Evolutionary conservation across 2,113 vertebrate genomes (phyloP), one percentile per base, ranked within the genome.

Genomic region (Pedionomus torquatus): DNA sequence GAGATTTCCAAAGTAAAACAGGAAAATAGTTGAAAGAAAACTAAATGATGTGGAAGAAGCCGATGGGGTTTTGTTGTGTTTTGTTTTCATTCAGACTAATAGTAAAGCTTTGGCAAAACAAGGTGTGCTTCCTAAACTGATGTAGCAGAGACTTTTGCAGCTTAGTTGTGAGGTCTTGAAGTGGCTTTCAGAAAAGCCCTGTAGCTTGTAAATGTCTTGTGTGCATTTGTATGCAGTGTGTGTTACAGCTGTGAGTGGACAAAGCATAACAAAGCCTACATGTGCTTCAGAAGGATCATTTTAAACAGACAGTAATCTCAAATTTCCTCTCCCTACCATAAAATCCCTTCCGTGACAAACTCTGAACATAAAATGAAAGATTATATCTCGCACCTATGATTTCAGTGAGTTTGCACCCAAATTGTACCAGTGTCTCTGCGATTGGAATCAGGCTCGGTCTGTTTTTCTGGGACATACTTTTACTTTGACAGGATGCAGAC

Each of bases 1-100:
- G 75, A 94, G 87, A 71, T 90, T 88, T 95, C 64, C 54, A 93
- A 85, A 97, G 63, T 94, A 95, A 96, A 97, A 95, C 95, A 97
- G 95, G 95, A 96, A 96, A 96, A 92, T 58, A 41, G 16, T 68
- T 91, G 87, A 93, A 93, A 87, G 66, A 95, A 91, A 86, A 60
- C 14, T 79, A 68, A 91, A 81, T 91, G 77, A 95, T 17, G 31
- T 93, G 81, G 66, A 88, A 80, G 87, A 85, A 90, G 49, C 72
- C 41, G 86, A 52, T 0, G 0, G 21, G 8, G 33, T 33, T 92
- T 83, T 69, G 85, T 13, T 89, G 69, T 71, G 43, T 72, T 92
- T 79, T 95, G 35, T 64, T 95, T 95, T 91, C 33, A 25, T 79
- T 75, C 6, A 2, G 46, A 16, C 58, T 83, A 43, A 70, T 46